Evolutionary conservation across 2,888 invertebrate species (phyloP).

Genomic region (Cordilura impudica): DNA sequence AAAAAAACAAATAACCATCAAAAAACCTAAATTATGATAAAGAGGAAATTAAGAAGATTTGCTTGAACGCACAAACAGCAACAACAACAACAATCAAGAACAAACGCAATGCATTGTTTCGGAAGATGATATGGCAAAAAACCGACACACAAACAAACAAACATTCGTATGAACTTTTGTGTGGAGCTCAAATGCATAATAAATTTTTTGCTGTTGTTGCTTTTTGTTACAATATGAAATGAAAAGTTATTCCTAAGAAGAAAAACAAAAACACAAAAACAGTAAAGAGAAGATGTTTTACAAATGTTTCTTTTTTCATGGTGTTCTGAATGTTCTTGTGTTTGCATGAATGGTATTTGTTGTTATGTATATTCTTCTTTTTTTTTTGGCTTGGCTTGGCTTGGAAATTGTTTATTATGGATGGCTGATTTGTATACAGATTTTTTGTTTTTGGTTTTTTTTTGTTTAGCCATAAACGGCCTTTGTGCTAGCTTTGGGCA

Average conservation of each 20-base stretch:
- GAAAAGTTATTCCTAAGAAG: neutral
- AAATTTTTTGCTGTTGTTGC: neutral
- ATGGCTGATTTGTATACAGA: constrained; percentile 18
- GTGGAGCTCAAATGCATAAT: neutral
- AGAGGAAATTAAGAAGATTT: constrained; percentile 62
- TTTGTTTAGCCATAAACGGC: constrained; percentile 14
- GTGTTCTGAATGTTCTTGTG: neutral
- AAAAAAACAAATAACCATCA: constrained; percentile 12
- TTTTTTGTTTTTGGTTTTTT: neutral
- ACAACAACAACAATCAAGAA: constrained; percentile 2
- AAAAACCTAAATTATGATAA: constrained; percentile 51
- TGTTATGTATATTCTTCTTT: neutral
- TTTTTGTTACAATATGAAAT: neutral
- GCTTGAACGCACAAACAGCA: constrained; percentile 53
- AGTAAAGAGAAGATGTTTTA: neutral
- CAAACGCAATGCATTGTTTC: constrained; percentile 40
- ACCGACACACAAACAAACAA: neutral
- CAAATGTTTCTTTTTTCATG: neutral
- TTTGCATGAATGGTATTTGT: constrained; percentile 20
- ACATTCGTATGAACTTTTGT: neutral
- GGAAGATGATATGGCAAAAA: constrained; percentile 12
- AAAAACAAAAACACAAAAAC: neutral
- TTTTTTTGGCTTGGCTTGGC: neutral
- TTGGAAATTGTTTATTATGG: constrained; percentile 1
- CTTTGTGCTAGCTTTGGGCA: constrained; percentile 19